Evolutionary conservation across 2,888 invertebrate species (phyloP).

Genomic region (Drosophila leonis): DNA sequence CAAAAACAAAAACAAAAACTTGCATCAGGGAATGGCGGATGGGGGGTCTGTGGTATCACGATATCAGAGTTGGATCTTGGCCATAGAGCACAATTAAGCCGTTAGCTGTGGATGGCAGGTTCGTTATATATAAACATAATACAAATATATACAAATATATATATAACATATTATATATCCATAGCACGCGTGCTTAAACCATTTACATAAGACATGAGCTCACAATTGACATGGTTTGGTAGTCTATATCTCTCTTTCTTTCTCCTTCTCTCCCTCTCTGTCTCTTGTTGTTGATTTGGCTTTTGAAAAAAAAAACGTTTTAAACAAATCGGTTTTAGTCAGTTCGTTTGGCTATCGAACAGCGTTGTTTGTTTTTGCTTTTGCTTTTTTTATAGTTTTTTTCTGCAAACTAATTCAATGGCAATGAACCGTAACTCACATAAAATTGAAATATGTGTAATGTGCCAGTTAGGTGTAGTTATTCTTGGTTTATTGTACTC

Average conservation of each 20-base stretch:
- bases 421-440: slow-evolving; percentile 75
- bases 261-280: background rate
- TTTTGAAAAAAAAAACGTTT: slow-evolving; percentile 41
- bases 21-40: background rate
- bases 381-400: background rate
- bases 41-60: slow-evolving; percentile 20
- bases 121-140: slow-evolving; percentile 2
- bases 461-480: slow-evolving; percentile 37
- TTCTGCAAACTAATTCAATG: slow-evolving; percentile 54
- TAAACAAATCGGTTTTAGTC: slow-evolving; percentile 46
- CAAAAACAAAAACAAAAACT: slow-evolving; percentile 1
- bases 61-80: slow-evolving; percentile 20
- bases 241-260: slow-evolving; percentile 39
- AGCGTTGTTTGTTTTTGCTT: slow-evolving; percentile 20
- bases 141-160: background rate
- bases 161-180: slow-evolving; percentile 48
- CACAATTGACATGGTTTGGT: slow-evolving; percentile 63
- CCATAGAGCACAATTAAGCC: slow-evolving; percentile 19
- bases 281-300: slow-evolving; percentile 10
- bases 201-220: slow-evolving; percentile 71
- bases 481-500: slow-evolving; percentile 9
- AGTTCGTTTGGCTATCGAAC: slow-evolving; percentile 32
- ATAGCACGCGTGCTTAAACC: slow-evolving; percentile 58
- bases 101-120: slow-evolving; percentile 21
- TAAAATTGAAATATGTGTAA: slow-evolving; percentile 54